Base-by-base conservation (phyloP, 2,113 vertebrate genomes). In the Actinemys pallida region DNA sequence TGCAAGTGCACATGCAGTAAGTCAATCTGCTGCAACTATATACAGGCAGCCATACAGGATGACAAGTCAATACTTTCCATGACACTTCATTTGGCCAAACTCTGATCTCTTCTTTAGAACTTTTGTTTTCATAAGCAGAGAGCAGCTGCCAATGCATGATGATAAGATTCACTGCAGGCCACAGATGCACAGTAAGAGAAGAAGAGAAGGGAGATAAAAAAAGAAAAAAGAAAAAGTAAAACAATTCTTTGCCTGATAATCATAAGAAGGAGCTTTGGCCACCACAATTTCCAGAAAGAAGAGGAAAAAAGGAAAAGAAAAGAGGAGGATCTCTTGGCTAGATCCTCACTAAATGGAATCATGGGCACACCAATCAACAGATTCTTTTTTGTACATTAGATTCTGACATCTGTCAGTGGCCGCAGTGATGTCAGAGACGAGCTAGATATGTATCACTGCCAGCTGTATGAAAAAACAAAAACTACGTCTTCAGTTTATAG, bases 401-500 rank as follows among this genome's bases (percentile, higher is more conserved):
- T 69, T 91, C 47, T 88, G 31, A 12, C 81, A 80, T 49, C 50
- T 93, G 42, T 16, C 83, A 87, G 90, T 76, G 83, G 2, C 16
- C 42, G 84, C 50, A 45, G 20, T 45, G n/a, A 25, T 42, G 83
- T 31, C 5, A 0, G 2, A 76, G 54, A 86, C 49, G 93, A 47
- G 65, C 35, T 0, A 0, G 27, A 78, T 50, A 27, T 52, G 84
- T 1, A 88, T 83, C 42, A 62, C 49, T 35, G 57, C 52, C 87
- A 93, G 92, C 59, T 81, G 54, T 72, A 29, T n/a, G 56, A 81
- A 93, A 76, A 96, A 54, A 12, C 84, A 80, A 83, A 82, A 83
- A 76, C 84, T 86, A 88, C 88, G 31, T 52, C 83, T 91, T 25
- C 65, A 88, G 45, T 91, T 62, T 72, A 88, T 89, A 91, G 39